Evolutionary conservation across 2,888 invertebrate species (phyloP), one percentile per base, ranked within the genome.

Genomic region (Drosophila maculinotata): DNA sequence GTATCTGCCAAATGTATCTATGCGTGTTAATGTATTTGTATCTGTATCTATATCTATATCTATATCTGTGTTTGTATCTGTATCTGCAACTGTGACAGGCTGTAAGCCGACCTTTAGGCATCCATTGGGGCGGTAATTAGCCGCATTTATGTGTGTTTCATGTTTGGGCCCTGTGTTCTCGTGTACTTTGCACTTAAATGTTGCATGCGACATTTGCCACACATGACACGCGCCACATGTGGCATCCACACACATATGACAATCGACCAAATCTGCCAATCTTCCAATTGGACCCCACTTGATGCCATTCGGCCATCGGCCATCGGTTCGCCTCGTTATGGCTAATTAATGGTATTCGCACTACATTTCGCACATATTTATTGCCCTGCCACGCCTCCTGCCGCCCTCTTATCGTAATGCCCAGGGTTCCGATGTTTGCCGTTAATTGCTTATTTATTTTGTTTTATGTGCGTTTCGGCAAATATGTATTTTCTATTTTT

Each of bases 191-290:
- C 83, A 85, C 88, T 84, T 83, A 80, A 83, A 83, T 83, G 83
- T 86, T 88, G 87, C 87, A 83, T 83, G 85, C 76, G 69, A 88
- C 83, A 84, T 88, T 84, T 86, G 81, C 59, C 88, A 73, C 76
- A 71, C 54, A 71, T 65, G 76, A 58, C 58, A 63, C 59, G 71
- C 54, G 58, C 65, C 72, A 79, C 88, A 86, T 86, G 86, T 87
- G 83, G 59, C 56, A 59, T 79, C 63, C 28, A 52, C 81, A 87
- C 31, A 56, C 81, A 87, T 67, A 79, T 73, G 80, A 73, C 84
- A 83, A 81, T 79, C 63, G 71, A 35, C 31, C 39, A n/a, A 42
- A 17, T 15, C 4, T 26, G 8, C 49, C 41, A 39, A 69, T 69
- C 14, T 6, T 2, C 3, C 26, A 4, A 10, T 41, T n/a, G n/a